phyloP scores from a whole-genome alignment of 2,113 vertebrate genomes.

The Acrocephalus kingi region DNA sequence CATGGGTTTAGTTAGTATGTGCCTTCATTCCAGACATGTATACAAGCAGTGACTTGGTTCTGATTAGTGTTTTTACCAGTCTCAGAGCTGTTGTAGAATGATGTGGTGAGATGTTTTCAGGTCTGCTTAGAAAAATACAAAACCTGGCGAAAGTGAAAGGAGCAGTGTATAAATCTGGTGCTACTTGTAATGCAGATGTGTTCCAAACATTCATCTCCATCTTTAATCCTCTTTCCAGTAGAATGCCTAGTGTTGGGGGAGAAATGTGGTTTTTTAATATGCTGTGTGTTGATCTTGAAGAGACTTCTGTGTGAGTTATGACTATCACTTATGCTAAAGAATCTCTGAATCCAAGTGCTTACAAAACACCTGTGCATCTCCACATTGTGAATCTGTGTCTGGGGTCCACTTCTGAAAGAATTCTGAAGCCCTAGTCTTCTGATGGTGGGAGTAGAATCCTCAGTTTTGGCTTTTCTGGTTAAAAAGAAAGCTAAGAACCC shows the following conservation, averaged over 20 bases:
- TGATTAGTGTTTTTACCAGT: background rate
- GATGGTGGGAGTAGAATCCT: background rate
- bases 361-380: background rate
- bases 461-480: background rate
- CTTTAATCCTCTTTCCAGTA: background rate
- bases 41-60: background rate
- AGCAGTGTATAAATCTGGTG: background rate
- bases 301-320: background rate
- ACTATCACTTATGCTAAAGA: background rate
- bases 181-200: background rate
- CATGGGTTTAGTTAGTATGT: background rate
- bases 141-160: background rate
- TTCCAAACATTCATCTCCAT: background rate
- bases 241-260: background rate
- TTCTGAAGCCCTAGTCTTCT: background rate
- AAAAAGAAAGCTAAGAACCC: background rate
- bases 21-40: background rate
- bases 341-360: background rate
- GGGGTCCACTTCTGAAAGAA: background rate
- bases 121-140: background rate
- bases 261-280: background rate
- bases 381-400: fast-evolving
- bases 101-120: background rate
- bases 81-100: background rate
- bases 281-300: background rate